Conservation (phyloP, 2,888 invertebrate genomes). For the Chydorus sphaericus region DNA sequence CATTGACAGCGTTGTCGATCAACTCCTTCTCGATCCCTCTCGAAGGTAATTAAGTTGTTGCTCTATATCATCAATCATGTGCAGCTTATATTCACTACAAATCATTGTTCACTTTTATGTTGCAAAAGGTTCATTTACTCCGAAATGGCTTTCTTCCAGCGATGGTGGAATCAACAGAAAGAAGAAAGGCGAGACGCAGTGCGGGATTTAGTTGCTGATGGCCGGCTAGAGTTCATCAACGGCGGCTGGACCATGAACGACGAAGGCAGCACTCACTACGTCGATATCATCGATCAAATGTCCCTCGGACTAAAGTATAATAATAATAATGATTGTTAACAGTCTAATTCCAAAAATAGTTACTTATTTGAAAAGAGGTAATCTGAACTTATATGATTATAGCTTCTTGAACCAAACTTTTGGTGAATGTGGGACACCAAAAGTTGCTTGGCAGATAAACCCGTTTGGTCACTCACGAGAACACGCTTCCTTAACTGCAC, state of each 20-base stretch:
- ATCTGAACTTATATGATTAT: conserved; percentile 19
- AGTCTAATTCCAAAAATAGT: too few species aligned
- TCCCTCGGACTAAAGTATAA: conserved; percentile 23
- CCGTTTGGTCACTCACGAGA: conserved; percentile 66
- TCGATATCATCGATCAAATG: conserved; percentile 25
- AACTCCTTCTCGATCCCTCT: conserved; percentile 48
- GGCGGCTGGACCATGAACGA: conserved; percentile 27
- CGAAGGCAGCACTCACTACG: conserved; percentile 24
- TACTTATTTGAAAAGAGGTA: too few species aligned
- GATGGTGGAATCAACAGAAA: conserved; percentile 61
- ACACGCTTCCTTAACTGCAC: conserved; percentile 40
- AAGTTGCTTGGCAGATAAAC: conserved; percentile 73
- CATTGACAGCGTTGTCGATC: conserved; percentile 64
- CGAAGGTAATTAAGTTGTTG: conserved; percentile 24
- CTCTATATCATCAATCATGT: not conserved
- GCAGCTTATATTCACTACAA: not conserved
- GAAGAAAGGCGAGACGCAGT: conserved; percentile 38
- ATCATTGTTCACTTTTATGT: conserved; percentile 23
- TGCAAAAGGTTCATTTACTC: conserved; percentile 36
- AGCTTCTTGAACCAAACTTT: conserved; percentile 46
- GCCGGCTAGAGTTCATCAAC: conserved; percentile 21
- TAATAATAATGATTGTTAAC: not conserved
- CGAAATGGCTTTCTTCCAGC: conserved; percentile 33
- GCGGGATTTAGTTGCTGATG: conserved; percentile 45
- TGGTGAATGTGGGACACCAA: conserved; percentile 56